These are phyloP conservation scores for Perca flavescens DNA, from an alignment of 2,113 vertebrate genomes.

Conservation along the genomic window DNA sequence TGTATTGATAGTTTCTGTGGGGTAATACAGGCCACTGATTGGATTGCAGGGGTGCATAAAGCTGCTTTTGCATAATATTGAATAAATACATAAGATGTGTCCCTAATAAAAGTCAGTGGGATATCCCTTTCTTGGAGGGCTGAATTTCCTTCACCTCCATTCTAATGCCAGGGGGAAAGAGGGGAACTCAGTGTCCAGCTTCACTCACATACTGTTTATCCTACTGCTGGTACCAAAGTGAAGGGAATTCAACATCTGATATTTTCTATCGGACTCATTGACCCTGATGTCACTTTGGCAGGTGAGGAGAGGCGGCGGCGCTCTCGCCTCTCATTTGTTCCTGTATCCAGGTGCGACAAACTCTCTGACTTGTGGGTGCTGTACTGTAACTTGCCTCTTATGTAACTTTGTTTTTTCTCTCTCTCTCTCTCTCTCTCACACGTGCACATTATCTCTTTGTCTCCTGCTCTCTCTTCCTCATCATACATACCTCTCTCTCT, in stretches of 20 bases:
- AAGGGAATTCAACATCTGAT: slow-evolving; percentile 71
- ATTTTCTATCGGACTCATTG: slow-evolving; percentile 65
- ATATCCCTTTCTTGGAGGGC: slow-evolving; percentile 49
- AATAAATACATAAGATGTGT: slow-evolving; percentile 68
- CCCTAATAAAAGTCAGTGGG: slow-evolving; percentile 55
- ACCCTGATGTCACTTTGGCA: slow-evolving; percentile 61
- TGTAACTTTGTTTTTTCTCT: slow-evolving; percentile 38
- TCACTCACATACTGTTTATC: slow-evolving; percentile 4
- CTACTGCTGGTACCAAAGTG: slow-evolving; percentile 39
- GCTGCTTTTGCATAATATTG: slow-evolving; percentile 80
- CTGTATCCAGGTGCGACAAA: slow-evolving; percentile 29
- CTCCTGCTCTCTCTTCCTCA: slow-evolving; percentile 22
- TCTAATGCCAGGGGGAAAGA: slow-evolving; percentile 22
- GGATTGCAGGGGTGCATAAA: slow-evolving; percentile 80
- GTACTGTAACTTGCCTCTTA: slow-evolving; percentile 36
- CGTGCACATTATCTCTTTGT: slow-evolving; percentile 7
- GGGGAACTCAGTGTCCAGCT: slow-evolving; percentile 47
- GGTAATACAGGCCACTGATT: slow-evolving; percentile 75
- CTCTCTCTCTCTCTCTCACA: not conserved
- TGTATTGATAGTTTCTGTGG: slow-evolving; percentile 75
- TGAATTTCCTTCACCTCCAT: slow-evolving; percentile 36
- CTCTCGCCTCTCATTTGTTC: slow-evolving; percentile 15
- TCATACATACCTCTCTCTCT: slow-evolving; percentile 9
- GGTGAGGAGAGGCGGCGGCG: slow-evolving; percentile 4
- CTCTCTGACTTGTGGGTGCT: slow-evolving; percentile 40